Base-by-base conservation (phyloP, 2,888 invertebrate genomes). In the Dinocampus coccinellae region DNA sequence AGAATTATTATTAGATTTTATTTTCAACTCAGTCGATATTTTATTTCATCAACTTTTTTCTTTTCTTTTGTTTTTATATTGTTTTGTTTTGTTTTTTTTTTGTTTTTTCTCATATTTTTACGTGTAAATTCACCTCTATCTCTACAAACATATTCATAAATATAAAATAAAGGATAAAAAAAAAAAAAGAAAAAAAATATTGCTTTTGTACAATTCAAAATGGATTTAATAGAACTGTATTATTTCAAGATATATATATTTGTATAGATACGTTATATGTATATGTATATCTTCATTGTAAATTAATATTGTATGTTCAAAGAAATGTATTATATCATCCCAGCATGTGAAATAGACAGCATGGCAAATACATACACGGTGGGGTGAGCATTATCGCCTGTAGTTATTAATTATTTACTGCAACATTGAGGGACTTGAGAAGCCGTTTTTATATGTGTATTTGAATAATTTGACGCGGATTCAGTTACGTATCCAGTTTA, bases 381-480 rank as follows among this genome's bases (percentile, higher is more conserved):
- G 20, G 42, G 68, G 58, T 42, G 67, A 60, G 36, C 29, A 52
- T 47, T 53, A 24, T 24, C 62, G 39, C 9, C 16, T 47, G 47
- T 47, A 63, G 72, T 79, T 78, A 79, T 81, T 79, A 80, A 81
- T 81, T 80, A 81, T 80, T 76, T 63, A 42, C 24, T 39, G 68
- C 65, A 61, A 64, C 71, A 70, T 70, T 65, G 75, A 53, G 72
- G 55, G 60, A 73, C 68, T 74, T 58, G 67, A 67, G 57, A 68
- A 69, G 70, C 73, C 66, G 63, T 64, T 68, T 33, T 4, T 29
- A 29, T 66, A 73, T 36, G 58, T 74, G 68, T 65, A 68, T 62
- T n/a, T n/a, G 76, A 80, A 79, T 78, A 75, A 79, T 79, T 79
- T 75, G 72, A 67, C 71, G 70, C 72, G 77, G 73, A 77, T 76